Percentiles rank a stretch among this genome's conserved stretches.
Conservation (phyloP, 1,140 invertebrate species). For the Caerostris darwini region DNA sequence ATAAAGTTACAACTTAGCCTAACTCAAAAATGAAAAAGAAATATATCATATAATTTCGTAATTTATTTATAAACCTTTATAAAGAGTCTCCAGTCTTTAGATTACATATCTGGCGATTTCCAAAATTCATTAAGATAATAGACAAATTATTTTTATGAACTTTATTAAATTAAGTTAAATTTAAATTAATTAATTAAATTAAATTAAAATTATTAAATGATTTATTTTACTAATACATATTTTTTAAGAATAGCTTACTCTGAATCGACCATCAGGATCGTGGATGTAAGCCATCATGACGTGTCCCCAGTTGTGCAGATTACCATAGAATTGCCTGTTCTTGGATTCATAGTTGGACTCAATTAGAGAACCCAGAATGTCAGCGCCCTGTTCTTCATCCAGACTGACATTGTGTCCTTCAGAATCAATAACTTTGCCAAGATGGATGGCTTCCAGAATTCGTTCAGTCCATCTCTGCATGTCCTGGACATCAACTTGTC, state of each 20-base stretch:
- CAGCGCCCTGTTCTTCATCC: slow-evolving; percentile 80
- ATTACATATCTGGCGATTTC: too few species aligned
- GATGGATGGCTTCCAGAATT: slow-evolving; percentile 77
- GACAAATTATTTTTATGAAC: too few species aligned
- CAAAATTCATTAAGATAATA: too few species aligned
- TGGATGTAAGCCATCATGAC: slow-evolving; percentile 86
- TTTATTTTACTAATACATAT: too few species aligned
- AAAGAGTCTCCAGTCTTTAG: too few species aligned
- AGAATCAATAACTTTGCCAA: slow-evolving; percentile 50
- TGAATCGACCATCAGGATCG: slow-evolving; percentile 85
- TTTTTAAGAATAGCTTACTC: slow-evolving; percentile 73
- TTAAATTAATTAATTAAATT: too few species aligned
- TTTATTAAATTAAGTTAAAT: too few species aligned
- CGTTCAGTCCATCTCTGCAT: slow-evolving; percentile 81
- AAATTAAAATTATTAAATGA: too few species aligned
- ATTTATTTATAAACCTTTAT: too few species aligned
- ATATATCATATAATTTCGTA: too few species aligned
- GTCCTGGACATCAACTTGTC: slow-evolving; percentile 80
- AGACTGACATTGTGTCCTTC: slow-evolving; percentile 73
- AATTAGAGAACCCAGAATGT: slow-evolving; percentile 84
- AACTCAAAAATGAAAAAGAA: too few species aligned
- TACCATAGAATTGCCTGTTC: slow-evolving; percentile 82
- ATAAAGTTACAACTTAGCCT: too few species aligned
- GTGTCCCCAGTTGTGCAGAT: slow-evolving; percentile 81
- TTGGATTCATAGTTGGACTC: slow-evolving; percentile 84